Evolutionary conservation across 2,797 vertebrate genomes (phyloP), one percentile per base, ranked within the genome.

Genomic region (Vireo griseus): DNA sequence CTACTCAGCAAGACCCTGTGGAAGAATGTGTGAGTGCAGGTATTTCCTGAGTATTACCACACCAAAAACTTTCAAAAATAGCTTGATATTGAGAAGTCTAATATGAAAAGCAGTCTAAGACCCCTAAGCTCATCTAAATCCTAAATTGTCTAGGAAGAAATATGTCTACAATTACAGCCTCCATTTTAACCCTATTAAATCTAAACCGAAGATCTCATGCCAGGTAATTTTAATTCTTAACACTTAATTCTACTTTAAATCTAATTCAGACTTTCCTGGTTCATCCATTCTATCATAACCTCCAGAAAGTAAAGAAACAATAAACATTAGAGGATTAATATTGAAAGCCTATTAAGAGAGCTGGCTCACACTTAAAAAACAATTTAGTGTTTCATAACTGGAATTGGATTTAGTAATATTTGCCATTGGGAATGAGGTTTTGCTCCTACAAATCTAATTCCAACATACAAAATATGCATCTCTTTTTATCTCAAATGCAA

Each of bases 401-500:
- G 50, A 86, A 90, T 83, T 90, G 29, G 42, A 96, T 78, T 93
- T 81, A 82, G 84, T 55, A 54, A 78, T 93, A 83, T 78, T 95
- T 95, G 68, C 65, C 76, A 85, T 33, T 93, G 85, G 73, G 86
- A 93, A 93, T 74, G 35, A 92, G 63, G 8, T 61, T 84, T 54
- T 91, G 31, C 28, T 90, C 92, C 81, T 80, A 63, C 68, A 91
- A 86, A 92, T 92, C 65, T 83, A 91, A 93, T 95, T 94, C 47
- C 48, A 90, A 40, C 47, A 52, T 58, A 72, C 11, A 93, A 96
- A 93, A 86, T 73, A 79, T 58, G 51, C 72, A 73, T 91, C 31
- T 90, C 62, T 93, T 87, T 94, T 90, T 90, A 87, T 93, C 79
- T 75, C 47, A 93, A 90, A 91, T 94, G 74, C 67, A 94, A 95